A percentile compares a stretch with the other conserved stretches of the same genome.
Conservation (phyloP, 1,140 invertebrate genomes). For the Zaprionus lachaisei region DNA sequence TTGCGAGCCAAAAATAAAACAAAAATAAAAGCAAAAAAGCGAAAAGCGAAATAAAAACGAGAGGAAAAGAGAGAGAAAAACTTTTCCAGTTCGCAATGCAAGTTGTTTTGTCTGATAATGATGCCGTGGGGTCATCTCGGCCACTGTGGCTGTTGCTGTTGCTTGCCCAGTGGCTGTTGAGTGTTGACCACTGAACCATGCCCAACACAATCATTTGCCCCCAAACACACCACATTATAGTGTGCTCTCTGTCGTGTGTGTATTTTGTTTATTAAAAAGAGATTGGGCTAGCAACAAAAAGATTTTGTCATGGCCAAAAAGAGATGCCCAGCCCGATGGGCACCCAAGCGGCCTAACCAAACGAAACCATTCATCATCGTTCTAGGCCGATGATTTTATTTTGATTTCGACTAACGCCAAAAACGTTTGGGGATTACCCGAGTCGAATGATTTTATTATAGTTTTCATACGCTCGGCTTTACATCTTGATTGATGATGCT, state of each 20-base stretch:
- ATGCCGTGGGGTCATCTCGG: constrained; percentile 62
- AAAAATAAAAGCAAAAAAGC: constrained; percentile 16
- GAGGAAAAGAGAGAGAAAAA: constrained; percentile 21
- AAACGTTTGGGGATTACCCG: constrained; percentile 75
- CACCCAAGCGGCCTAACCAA: constrained; percentile 41
- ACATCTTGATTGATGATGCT: constrained; percentile 67
- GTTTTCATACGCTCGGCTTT: constrained; percentile 57
- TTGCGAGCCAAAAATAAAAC: constrained; percentile 41
- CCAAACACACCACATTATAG: constrained; percentile 19
- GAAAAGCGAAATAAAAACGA: constrained; percentile 18
- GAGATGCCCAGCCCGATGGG: constrained; percentile 26
- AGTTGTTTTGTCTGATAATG: constrained; percentile 75
- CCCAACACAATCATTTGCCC: constrained; percentile 66
- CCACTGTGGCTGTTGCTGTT: constrained; percentile 25
- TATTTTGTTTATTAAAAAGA: constrained; percentile 80
- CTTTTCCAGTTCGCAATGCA: constrained; percentile 46
- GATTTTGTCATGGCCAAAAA: constrained; percentile 64
- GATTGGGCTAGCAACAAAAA: constrained; percentile 69
- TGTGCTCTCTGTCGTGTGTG: constrained; percentile 7
- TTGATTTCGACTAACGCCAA: constrained; percentile 62
- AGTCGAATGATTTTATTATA: constrained; percentile 80
- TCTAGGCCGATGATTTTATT: constrained; percentile 77
- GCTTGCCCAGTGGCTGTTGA: constrained; percentile 37
- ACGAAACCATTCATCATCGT: constrained; percentile 73
- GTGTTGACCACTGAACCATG: constrained; percentile 61